phyloP scores from a whole-genome alignment of 2,888 invertebrate genomes.

The Leptinotarsa haldemani region DNA sequence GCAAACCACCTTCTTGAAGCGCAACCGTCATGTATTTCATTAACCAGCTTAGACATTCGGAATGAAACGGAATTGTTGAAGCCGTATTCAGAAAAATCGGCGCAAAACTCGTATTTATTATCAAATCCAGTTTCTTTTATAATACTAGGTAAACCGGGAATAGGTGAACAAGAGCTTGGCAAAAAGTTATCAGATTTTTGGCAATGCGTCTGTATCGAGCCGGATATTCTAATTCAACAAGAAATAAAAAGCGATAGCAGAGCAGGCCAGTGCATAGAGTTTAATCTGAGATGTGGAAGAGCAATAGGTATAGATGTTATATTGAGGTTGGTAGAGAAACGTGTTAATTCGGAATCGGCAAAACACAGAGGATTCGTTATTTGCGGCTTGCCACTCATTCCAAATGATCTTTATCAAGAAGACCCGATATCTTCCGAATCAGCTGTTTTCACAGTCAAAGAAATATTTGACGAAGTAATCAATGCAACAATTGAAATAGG shows the following conservation, averaged over 20 bases:
- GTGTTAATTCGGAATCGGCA: conserved; percentile 68
- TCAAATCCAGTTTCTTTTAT: conserved; percentile 71
- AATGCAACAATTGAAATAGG: conserved; percentile 49
- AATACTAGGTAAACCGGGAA: conserved; percentile 72
- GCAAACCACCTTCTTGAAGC: conserved; percentile 56
- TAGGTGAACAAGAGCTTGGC: conserved; percentile 69
- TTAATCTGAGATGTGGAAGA: conserved; percentile 70
- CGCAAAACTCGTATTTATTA: conserved; percentile 67
- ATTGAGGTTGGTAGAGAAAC: conserved; percentile 68
- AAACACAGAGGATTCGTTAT: conserved; percentile 74
- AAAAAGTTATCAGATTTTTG: conserved; percentile 70
- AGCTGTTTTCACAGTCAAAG: conserved; percentile 61
- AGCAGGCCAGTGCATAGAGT: conserved; percentile 71
- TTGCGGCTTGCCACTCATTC: conserved; percentile 75
- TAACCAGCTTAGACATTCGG: conserved; percentile 32
- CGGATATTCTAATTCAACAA: conserved; percentile 68
- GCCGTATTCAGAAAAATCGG: conserved; percentile 69
- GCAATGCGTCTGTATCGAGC: conserved; percentile 72
- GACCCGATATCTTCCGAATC: conserved; percentile 63
- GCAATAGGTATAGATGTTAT: conserved; percentile 68
- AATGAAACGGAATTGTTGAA: conserved; percentile 12
- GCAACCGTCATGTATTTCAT: conserved; percentile 43
- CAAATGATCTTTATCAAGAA: conserved; percentile 63
- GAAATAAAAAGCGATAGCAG: conserved; percentile 70
- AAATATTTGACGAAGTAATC: conserved; percentile 63